These are phyloP conservation scores for Heliconius sara DNA, from an alignment of 2,888 invertebrate species.

Conservation along the genomic window DNA sequence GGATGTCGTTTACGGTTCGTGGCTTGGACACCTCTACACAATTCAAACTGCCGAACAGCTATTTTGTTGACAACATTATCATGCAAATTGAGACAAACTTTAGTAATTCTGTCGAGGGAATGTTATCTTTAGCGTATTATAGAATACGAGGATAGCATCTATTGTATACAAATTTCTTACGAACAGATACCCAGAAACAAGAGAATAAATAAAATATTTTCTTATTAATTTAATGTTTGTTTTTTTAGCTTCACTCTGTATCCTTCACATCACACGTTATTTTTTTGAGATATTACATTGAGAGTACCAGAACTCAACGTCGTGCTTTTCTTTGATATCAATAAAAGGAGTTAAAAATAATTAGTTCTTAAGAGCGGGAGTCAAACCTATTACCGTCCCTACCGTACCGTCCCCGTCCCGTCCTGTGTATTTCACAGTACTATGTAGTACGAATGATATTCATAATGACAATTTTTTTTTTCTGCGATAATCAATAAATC, in stretches of 20 bases:
- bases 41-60: slow-evolving; percentile 16
- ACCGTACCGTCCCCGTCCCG: no score
- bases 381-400: no score
- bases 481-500: no score
- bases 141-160: background rate
- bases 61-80: slow-evolving; percentile 23
- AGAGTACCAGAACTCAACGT: no score
- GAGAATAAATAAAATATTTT: background rate
- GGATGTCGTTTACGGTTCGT: slow-evolving; percentile 4
- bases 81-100: slow-evolving; percentile 32
- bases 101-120: slow-evolving; percentile 3
- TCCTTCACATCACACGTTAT: background rate
- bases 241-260: background rate
- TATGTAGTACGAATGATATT: no score
- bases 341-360: no score
- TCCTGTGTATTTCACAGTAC: no score
- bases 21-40: background rate
- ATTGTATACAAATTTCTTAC: background rate
- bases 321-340: no score
- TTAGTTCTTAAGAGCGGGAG: no score
- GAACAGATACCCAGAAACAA: no score
- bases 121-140: background rate
- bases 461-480: no score
- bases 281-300: no score
- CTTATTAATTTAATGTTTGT: background rate